These are phyloP conservation scores for Epinephelus awoara DNA, from an alignment of 2,797 vertebrate genomes.

Conservation along the genomic window DNA sequence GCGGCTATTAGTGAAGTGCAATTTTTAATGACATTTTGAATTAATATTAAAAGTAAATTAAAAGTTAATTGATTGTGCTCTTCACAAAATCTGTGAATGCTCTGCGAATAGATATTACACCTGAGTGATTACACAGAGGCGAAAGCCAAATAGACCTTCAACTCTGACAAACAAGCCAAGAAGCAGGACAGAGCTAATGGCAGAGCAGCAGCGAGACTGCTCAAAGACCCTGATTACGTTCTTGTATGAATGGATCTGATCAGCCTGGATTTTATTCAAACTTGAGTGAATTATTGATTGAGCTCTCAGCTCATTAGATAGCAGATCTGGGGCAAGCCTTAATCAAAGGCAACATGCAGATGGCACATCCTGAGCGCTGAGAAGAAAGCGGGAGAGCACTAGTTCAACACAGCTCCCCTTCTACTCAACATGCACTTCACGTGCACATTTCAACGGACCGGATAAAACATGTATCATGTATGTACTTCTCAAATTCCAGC, in stretches of 20 bases:
- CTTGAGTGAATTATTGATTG: slow-evolving; percentile 87
- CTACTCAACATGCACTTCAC: neutral
- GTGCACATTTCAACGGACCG: neutral
- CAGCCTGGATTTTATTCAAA: slow-evolving; percentile 75
- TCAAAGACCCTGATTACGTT: slow-evolving; percentile 82
- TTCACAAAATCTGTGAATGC: neutral
- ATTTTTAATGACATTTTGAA: neutral
- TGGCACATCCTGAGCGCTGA: slow-evolving; percentile 59
- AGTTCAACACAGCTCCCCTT: slow-evolving; percentile 26
- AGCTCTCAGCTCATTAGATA: slow-evolving; percentile 81
- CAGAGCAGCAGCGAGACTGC: slow-evolving; percentile 40
- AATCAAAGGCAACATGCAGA: slow-evolving; percentile 81
- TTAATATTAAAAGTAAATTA: neutral
- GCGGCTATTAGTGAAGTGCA: slow-evolving; percentile 2
- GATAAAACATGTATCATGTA: neutral
- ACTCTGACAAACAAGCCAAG: slow-evolving; percentile 24
- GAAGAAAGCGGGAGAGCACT: slow-evolving; percentile 39
- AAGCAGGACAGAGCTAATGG: slow-evolving; percentile 16
- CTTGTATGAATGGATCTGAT: slow-evolving; percentile 81
- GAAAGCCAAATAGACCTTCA: neutral
- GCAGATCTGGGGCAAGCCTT: slow-evolving; percentile 78
- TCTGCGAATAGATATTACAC: neutral
- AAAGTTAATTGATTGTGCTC: neutral
- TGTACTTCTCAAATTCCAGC: slow-evolving; percentile 5
- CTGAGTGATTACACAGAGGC: neutral